A percentile compares a stretch with the other conserved stretches of the same genome.
These are phyloP conservation scores for Plestiodon gilberti DNA, from an alignment of 2,113 vertebrate genomes.

Conservation along the genomic window DNA sequence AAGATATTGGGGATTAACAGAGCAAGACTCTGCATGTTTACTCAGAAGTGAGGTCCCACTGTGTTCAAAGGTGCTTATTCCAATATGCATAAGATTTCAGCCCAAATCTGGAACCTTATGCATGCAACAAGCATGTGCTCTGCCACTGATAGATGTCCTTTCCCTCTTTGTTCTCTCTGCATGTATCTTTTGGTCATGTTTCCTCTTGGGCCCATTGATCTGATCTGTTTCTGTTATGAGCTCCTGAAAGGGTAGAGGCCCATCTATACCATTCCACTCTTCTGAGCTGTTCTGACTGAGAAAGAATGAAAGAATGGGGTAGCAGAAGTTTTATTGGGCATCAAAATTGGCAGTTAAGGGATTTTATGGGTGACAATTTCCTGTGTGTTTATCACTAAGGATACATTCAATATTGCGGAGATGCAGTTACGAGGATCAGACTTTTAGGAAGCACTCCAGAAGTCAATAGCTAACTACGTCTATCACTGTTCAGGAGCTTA, in stretches of 20 bases:
- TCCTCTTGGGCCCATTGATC: no score
- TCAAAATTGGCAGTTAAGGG: background rate
- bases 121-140: no score
- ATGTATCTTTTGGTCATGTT: no score
- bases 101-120: no score
- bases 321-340: background rate
- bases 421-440: background rate
- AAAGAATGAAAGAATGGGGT: background rate
- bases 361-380: background rate
- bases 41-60: no score
- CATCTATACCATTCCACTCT: background rate
- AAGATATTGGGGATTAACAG: no score
- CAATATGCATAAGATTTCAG: no score
- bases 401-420: background rate
- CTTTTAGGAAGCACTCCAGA: background rate
- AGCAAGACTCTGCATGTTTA: no score
- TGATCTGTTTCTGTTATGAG: background rate
- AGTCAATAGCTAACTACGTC: background rate
- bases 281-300: background rate
- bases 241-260: background rate
- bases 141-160: no score
- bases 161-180: no score
- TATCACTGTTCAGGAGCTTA: background rate
- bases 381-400: background rate
- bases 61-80: no score